A percentile compares a stretch with the other conserved stretches of the same genome.
Conservation (phyloP, 2,888 invertebrate species). For the Drosophila antonietae region DNA sequence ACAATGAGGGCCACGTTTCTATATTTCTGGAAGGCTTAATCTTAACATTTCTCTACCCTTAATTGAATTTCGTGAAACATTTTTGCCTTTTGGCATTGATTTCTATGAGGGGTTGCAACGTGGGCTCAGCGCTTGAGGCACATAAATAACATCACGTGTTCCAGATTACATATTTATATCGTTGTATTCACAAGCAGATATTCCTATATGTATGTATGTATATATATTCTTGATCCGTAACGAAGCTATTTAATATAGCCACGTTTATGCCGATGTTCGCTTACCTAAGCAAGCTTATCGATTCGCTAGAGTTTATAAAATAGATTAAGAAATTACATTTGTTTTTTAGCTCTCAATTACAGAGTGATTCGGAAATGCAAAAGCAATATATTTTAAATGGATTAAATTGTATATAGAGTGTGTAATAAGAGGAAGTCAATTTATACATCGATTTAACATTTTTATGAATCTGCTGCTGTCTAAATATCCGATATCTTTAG, state of each 20-base stretch:
- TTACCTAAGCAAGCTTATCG: conserved; percentile 13
- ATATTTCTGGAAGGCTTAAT: conserved; percentile 33
- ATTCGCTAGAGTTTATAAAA: conserved; percentile 25
- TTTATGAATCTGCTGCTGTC: background rate
- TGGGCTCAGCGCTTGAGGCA: conserved; percentile 25
- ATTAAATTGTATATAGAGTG: background rate
- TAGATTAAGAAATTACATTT: conserved; percentile 1
- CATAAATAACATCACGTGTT: conserved; percentile 71
- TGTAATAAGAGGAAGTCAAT: background rate
- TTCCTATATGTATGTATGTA: background rate
- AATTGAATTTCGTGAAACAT: conserved; percentile 37
- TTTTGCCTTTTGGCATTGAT: conserved; percentile 31
- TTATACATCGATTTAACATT: background rate
- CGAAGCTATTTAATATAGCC: conserved; percentile 30
- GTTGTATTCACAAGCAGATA: conserved; percentile 18
- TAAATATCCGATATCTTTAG: no score
- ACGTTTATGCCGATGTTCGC: background rate
- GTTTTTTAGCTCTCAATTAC: background rate
- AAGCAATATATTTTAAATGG: background rate
- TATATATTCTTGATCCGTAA: conserved; percentile 26
- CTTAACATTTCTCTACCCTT: conserved; percentile 42
- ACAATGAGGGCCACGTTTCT: conserved; percentile 30
- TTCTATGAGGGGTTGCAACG: conserved; percentile 38
- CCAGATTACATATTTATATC: conserved; percentile 64
- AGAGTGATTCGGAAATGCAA: background rate